Conservation (phyloP, 2,888 invertebrate species). For the Archips crataeganus region DNA sequence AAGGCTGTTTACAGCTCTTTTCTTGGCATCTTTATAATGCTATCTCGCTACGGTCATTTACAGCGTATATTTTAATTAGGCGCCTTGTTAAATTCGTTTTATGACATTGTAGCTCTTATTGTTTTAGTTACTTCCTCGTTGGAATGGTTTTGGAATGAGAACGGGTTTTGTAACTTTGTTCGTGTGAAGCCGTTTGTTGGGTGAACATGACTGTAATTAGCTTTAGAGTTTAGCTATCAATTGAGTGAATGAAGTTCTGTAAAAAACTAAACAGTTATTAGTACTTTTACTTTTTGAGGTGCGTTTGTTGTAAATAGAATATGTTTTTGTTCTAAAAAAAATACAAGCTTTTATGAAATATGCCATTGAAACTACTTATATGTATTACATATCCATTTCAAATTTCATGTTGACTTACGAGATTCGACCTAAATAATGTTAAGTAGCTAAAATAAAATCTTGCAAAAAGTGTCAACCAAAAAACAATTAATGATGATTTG, state of each 20-base stretch:
- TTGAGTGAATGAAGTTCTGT: neutral
- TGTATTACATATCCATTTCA: too few relatives aligned
- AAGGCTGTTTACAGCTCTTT: conserved; percentile 60
- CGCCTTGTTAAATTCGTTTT: conserved; percentile 69
- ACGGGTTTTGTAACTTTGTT: conserved; percentile 38
- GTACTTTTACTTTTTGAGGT: too few relatives aligned
- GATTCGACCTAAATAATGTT: too few relatives aligned
- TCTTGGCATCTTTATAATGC: conserved; percentile 69
- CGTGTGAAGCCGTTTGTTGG: conserved; percentile 33
- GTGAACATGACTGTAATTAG: conserved; percentile 26
- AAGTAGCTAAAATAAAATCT: too few relatives aligned
- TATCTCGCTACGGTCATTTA: conserved; percentile 64
- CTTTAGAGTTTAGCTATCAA: conserved; percentile 5
- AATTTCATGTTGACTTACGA: too few relatives aligned
- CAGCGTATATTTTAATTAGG: conserved; percentile 74
- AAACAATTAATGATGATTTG: too few relatives aligned
- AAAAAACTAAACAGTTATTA: neutral
- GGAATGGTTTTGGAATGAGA: conserved; percentile 24
- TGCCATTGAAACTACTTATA: too few relatives aligned
- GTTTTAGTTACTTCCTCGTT: conserved; percentile 39
- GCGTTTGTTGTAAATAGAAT: too few relatives aligned
- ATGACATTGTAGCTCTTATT: conserved; percentile 57
- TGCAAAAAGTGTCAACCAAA: too few relatives aligned
- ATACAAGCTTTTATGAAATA: too few relatives aligned
- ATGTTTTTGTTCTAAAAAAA: too few relatives aligned